Base-by-base conservation (phyloP, 2,888 invertebrate genomes). In the Volucella inanis region DNA sequence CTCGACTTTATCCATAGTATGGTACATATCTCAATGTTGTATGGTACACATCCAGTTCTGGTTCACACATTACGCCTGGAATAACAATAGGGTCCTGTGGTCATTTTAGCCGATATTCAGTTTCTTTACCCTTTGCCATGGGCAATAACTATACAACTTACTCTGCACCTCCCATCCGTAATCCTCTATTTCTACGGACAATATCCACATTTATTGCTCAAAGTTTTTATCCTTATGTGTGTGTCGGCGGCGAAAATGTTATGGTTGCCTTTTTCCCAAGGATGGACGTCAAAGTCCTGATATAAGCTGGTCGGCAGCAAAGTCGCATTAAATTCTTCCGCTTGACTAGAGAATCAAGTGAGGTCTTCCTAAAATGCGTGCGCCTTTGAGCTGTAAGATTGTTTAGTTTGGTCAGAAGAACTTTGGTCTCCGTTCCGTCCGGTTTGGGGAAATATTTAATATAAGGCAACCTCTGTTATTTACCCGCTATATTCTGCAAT, bases 251-350 rank as follows among this genome's bases (percentile, higher is more conserved):
- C 38, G 75, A 49, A 39, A 65, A 22, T n/a, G 62, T 55, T 55
- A 68, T 59, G 49, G 64, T 55, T 65, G 50, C 57, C 62, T 57
- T 83, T 72, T 75, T 31, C 31, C 6, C 78, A 11, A 50, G 64
- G 74, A 68, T 70, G 71, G 43, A 67, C 10, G n/a, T 54, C 72
- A 45, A 57, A 47, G 0, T 31, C 31, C 31, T 31, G 6, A 6
- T 31, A 31, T 6, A 31, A 31, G 31, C 31, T 31, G 6, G 31
- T 31, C 31, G 31, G 55, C 70, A 61, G 70, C 79, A 79, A 50
- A 79, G 65, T 79, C 70, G 61, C 59, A 75, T 84, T 84, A 79
- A 84, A 80, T 84, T 84, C 75, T 75, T 79, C 79, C 84, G 75
- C 79, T 79, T 84, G 84, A 84, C 75, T 79, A 75, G 74, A 70